Conservation (phyloP, 2,888 invertebrate species). For the Cabera pusaria region DNA sequence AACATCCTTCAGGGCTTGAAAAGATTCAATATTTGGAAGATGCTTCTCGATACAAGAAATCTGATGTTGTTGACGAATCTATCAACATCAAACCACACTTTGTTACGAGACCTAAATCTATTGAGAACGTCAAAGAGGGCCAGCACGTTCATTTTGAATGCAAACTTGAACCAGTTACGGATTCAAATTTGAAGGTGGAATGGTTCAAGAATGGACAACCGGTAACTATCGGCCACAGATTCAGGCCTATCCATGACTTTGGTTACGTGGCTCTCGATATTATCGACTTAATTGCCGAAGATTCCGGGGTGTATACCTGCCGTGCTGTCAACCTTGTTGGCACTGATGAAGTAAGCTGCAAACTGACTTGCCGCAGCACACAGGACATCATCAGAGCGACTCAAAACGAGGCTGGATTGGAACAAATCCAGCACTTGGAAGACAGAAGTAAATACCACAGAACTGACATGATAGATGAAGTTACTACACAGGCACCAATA, state of each 20-base stretch:
- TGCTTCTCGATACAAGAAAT: constrained; percentile 91
- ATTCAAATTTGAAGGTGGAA: constrained; percentile 97
- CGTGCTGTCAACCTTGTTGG: constrained; percentile 96
- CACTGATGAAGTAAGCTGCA: constrained; percentile 92
- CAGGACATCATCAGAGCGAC: constrained; percentile 92
- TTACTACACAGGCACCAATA: constrained; percentile 94
- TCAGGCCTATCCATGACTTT: constrained; percentile 98
- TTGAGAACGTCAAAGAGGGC: constrained; percentile 93
- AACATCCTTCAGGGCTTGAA: constrained; percentile 95
- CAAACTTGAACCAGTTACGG: constrained; percentile 97
- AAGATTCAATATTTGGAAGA: constrained; percentile 97
- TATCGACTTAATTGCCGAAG: constrained; percentile 97
- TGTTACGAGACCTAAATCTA: constrained; percentile 93
- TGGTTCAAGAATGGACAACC: constrained; percentile 98
- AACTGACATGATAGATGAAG: constrained; percentile 90
- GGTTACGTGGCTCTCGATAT: constrained; percentile 99
- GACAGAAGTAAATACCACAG: constrained; percentile 91
- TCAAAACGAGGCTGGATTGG: constrained; percentile 93
- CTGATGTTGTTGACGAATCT: constrained; percentile 91
- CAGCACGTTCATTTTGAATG: constrained; percentile 98
- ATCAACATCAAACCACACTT: constrained; percentile 93
- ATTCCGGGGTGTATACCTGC: constrained; percentile 96
- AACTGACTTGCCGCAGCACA: constrained; percentile 88
- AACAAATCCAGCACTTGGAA: constrained; percentile 95
- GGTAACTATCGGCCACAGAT: constrained; percentile 96